Evolutionary conservation across 64 coral and sea anemone species (phyloP), one percentile per base, ranked within the genome.

Genomic region (Montipora foliosa): DNA sequence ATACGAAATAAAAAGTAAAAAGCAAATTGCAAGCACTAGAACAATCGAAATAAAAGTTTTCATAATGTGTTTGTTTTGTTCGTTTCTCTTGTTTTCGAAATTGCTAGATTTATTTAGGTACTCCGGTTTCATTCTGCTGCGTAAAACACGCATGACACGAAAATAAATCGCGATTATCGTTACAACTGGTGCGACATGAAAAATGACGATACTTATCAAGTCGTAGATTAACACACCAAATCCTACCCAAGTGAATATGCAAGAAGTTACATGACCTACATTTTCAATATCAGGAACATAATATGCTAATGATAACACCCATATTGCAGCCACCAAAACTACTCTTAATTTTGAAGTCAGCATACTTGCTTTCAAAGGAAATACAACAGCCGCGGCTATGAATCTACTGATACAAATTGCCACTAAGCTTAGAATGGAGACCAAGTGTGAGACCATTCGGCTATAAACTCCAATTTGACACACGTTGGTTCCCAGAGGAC

Each of bases 11-110:
- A 82, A 82, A 29, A 44, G 12, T 10, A 24, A 29, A 57, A 62
- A 84, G 14, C 25, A 83, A 67, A 84, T 8, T 6, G 48, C 62
- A 17, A 84, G 47, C 2, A 10, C 29, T 17, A 67, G 13, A 48
- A 84, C 81, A 3, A 84, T 84, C 6, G 59, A 84, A 8, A 66
- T 84, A n/a, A 68, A 84, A 47, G 67, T 68, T 29, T 47, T 84
- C 81, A 84, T 67, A 6, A 67, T 44, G 37, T 84, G 66, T 47
- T 67, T 29, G 37, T 84, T 67, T 13, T 84, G 59, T 17, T 68
- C 47, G 44, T 15, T 47, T 84, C 81, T 84, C 6, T 68, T 68
- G 5, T 67, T 29, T 67, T 84, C 24, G 5, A 12, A 10, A 44
- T 44, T 44, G 8, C 17, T 82, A 5, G 11, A 0, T 45, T 12